Evolutionary conservation across 2,888 invertebrate genomes (phyloP), one percentile per base, ranked within the genome.

Genomic region (Cyclophora albipunctata): DNA sequence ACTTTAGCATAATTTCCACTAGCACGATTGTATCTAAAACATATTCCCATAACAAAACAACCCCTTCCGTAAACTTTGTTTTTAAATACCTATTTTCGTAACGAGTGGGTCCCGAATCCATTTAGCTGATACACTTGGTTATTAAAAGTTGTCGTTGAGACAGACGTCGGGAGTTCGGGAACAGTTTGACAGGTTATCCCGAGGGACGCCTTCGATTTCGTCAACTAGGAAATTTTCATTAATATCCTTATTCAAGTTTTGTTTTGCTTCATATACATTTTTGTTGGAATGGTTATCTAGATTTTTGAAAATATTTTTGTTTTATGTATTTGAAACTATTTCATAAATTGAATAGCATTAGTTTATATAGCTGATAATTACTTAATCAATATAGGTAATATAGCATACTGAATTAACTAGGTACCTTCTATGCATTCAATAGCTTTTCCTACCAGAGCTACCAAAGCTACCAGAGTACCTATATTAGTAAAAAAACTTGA

Each of bases 121-220:
- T 85, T 84, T 86, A 73, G 75, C 71, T 75, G 78, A 80, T 81
- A 81, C 81, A 77, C 78, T 67, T 76, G 81, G 84, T 84, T 84
- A 84, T 85, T 85, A 85, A 85, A 87, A 86, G 75, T 86, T 85
- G 84, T 82, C 79, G 70, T 72, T 67, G 65, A 71, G 72, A 71
- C 80, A 78, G 78, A 73, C 78, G 78, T 76, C 65, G 76, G 69
- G 69, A 78, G 78, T 80, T 78, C 56, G 66, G 65, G 46, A 78
- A 63, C 71, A 78, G 73, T 84, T 84, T 84, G 85, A 85, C 84
- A 82, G 82, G 66, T 62, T 63, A 66, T 74, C 82, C 73, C 75
- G 52, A 56, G 74, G 73, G 82, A 71, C 63, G 58, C 64, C 66
- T 84, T 84, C 80, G 81, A 86, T 85, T 80, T 75, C 75, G 71